phyloP scores from a whole-genome alignment of 2,113 vertebrate genomes.

The Electrona antarctica region DNA sequence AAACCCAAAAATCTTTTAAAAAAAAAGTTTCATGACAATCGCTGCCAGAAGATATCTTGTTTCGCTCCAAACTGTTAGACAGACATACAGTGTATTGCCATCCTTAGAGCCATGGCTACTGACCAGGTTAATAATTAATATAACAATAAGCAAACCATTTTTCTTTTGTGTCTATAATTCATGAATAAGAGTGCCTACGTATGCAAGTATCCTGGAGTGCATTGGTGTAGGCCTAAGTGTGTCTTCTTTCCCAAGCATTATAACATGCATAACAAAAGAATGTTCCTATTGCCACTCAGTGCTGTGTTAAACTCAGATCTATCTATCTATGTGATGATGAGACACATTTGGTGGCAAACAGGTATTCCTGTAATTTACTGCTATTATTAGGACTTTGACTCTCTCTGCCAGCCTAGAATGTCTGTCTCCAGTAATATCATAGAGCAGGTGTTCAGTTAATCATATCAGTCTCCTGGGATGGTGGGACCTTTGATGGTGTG shows the following conservation, averaged over 20 bases:
- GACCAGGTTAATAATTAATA: too few relatives aligned
- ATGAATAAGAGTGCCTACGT: too few relatives aligned
- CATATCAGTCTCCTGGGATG: slow-evolving; percentile 24
- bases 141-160: too few relatives aligned
- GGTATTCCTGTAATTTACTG: slow-evolving; percentile 11
- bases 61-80: too few relatives aligned
- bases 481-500: not conserved
- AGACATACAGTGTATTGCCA: too few relatives aligned
- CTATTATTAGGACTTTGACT: slow-evolving; percentile 34
- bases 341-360: slow-evolving; percentile 4
- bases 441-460: slow-evolving; percentile 64
- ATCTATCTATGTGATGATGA: not conserved
- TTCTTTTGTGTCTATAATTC: too few relatives aligned
- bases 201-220: too few relatives aligned
- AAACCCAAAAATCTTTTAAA: too few relatives aligned
- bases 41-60: too few relatives aligned
- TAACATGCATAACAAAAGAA: not conserved
- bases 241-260: not conserved
- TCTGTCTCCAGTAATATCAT: slow-evolving; percentile 40
- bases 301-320: not conserved
- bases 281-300: not conserved
- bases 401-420: slow-evolving; percentile 24
- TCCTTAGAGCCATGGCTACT: too few relatives aligned
- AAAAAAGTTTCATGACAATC: too few relatives aligned
- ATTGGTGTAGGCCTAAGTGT: too few relatives aligned